Percentiles rank a stretch among this genome's conserved stretches.
phyloP scores from a whole-genome alignment of 2,888 invertebrate species.

The Mythimna vitellina region DNA sequence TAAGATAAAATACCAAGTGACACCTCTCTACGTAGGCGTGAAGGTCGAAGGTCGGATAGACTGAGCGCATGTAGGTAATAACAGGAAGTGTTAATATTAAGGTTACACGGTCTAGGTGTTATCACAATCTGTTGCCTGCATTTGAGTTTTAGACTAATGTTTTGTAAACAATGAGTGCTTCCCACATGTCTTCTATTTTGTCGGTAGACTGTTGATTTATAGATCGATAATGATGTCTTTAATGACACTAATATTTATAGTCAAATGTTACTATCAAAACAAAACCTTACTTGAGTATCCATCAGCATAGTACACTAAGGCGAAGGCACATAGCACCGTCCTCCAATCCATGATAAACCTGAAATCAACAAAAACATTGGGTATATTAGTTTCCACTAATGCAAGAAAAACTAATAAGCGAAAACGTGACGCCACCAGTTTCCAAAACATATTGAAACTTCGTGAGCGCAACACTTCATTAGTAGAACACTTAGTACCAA shows the following conservation, averaged over 20 bases:
- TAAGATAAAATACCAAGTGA: conserved; percentile 50
- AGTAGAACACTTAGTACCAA: conserved; percentile 52
- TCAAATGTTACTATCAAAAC: conserved; percentile 10
- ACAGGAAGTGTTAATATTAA: conserved; percentile 55
- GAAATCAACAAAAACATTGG: conserved; percentile 69
- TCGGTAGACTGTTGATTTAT: neutral
- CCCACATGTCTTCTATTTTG: neutral
- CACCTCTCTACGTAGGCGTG: conserved; percentile 25
- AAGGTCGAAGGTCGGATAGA: conserved; percentile 39
- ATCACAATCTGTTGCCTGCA: conserved; percentile 19
- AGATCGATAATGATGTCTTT: neutral
- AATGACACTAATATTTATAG: neutral
- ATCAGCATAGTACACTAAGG: conserved; percentile 81
- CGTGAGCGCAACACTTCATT: conserved; percentile 47
- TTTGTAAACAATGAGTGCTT: conserved; percentile 10
- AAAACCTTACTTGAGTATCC: conserved; percentile 86
- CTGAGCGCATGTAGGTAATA: conserved; percentile 32
- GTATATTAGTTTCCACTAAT: conserved; percentile 27
- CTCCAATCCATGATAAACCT: conserved; percentile 87
- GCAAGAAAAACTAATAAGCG: conserved; percentile 40
- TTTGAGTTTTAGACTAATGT: conserved; percentile 12
- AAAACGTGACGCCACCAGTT: conserved; percentile 36
- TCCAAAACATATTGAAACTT: conserved; percentile 38
- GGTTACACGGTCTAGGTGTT: conserved; percentile 20
- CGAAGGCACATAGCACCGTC: conserved; percentile 76